Conservation (phyloP, 2,888 invertebrate genomes). For the Ephialtes manifestator region DNA sequence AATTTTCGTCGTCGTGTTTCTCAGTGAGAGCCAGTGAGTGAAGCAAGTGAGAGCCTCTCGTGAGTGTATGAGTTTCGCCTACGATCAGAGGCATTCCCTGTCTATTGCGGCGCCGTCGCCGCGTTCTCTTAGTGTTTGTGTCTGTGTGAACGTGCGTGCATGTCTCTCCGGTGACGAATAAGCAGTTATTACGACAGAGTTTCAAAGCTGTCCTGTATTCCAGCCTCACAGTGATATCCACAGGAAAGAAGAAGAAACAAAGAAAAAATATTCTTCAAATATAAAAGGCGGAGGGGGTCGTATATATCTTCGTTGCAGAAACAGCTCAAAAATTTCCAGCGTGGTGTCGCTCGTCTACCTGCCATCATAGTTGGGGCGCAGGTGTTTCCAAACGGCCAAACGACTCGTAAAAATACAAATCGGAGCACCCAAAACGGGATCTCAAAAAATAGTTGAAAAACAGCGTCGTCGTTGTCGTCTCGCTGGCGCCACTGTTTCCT, state of each 20-base stretch:
- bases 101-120: constrained; percentile 22
- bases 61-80: constrained; percentile 11
- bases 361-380: not conserved
- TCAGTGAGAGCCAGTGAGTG: constrained; percentile 21
- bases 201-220: not conserved
- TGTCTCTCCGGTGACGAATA: constrained; percentile 11
- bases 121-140: not conserved
- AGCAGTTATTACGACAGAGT: constrained; percentile 56
- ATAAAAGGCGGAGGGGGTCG: no score
- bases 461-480: not conserved
- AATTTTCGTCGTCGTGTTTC: constrained; percentile 16
- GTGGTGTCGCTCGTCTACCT: constrained; percentile 1
- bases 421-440: not conserved
- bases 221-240: not conserved
- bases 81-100: constrained; percentile 18
- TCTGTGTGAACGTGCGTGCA: constrained; percentile 15
- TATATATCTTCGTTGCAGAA: not conserved
- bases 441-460: not conserved
- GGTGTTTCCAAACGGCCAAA: not conserved
- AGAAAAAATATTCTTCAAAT: not conserved
- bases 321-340: not conserved
- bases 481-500: not conserved
- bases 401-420: not conserved
- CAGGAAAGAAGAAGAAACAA: not conserved
- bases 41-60: not conserved